Conservation (phyloP, 1,140 invertebrate species). For the Cydia splendana region DNA sequence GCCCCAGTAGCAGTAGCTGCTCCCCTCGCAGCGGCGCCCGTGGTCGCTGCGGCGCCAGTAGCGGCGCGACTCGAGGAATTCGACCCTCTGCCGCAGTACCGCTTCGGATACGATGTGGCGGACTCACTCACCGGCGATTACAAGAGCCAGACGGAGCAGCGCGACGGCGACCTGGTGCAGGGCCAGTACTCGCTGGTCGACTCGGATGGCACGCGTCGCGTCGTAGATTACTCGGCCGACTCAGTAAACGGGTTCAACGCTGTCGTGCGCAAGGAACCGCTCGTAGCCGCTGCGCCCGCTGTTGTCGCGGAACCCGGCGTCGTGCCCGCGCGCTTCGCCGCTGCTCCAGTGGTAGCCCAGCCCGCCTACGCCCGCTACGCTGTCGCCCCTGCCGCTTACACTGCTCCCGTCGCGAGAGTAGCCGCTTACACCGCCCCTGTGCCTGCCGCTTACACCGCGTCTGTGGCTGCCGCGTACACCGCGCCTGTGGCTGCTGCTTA, state of each 20-base stretch:
- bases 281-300: conserved; percentile 61
- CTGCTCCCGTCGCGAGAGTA: conserved; percentile 40
- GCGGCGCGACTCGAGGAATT: conserved; percentile 74
- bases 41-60: conserved; percentile 62
- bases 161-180: conserved; percentile 82
- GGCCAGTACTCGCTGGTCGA: conserved; percentile 83
- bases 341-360: conserved; percentile 24
- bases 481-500: conserved; percentile 39
- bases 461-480: conserved; percentile 44
- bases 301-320: conserved; percentile 55
- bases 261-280: conserved; percentile 73
- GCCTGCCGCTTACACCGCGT: conserved; percentile 35
- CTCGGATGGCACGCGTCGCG: conserved; percentile 83
- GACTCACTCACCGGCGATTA: conserved; percentile 80
- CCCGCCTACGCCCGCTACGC: conserved; percentile 15
- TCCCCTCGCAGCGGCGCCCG: conserved; percentile 53
- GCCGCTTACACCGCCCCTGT: conserved; percentile 40
- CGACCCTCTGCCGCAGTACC: conserved; percentile 83
- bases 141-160: conserved; percentile 74
- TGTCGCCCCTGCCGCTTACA: conserved; percentile 17
- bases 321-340: conserved; percentile 45
- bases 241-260: conserved; percentile 79
- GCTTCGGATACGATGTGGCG: conserved; percentile 84
- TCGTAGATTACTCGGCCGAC: conserved; percentile 83
- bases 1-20: conserved; percentile 61